Conservation (phyloP, 2,113 vertebrate species). For the Glareola pratincola region DNA sequence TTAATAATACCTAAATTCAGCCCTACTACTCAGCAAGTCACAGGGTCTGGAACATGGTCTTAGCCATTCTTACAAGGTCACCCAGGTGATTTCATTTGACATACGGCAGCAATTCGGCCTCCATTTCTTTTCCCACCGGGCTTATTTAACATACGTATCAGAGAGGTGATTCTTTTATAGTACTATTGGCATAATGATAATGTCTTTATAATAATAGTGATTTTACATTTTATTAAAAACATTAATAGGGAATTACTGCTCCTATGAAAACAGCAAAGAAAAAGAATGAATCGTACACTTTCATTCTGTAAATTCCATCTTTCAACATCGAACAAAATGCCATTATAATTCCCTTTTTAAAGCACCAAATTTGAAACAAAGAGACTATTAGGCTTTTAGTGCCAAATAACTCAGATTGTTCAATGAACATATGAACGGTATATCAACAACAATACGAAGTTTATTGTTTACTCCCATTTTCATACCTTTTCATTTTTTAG, state of each 20-base stretch:
- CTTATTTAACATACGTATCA: slow-evolving; percentile 51
- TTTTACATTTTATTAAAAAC: slow-evolving; percentile 53
- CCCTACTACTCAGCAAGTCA: slow-evolving; percentile 12
- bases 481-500: neutral
- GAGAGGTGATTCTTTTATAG: slow-evolving; percentile 54
- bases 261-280: slow-evolving; percentile 8
- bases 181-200: slow-evolving; percentile 63
- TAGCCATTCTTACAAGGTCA: slow-evolving; percentile 59
- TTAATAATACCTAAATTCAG: slow-evolving; percentile 39
- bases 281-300: neutral
- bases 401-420: neutral
- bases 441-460: neutral
- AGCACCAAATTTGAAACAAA: neutral
- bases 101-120: slow-evolving; percentile 13
- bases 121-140: slow-evolving; percentile 50
- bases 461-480: neutral
- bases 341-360: neutral
- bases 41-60: slow-evolving; percentile 13
- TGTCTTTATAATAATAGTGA: slow-evolving; percentile 54
- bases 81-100: slow-evolving; percentile 62
- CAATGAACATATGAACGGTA: neutral
- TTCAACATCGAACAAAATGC: neutral
- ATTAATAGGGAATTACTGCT: slow-evolving; percentile 31
- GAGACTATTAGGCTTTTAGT: neutral
- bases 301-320: neutral